Evolutionary conservation across 2,888 invertebrate species (phyloP), one percentile per base, ranked within the genome.

Genomic region (Drosophila merina): DNA sequence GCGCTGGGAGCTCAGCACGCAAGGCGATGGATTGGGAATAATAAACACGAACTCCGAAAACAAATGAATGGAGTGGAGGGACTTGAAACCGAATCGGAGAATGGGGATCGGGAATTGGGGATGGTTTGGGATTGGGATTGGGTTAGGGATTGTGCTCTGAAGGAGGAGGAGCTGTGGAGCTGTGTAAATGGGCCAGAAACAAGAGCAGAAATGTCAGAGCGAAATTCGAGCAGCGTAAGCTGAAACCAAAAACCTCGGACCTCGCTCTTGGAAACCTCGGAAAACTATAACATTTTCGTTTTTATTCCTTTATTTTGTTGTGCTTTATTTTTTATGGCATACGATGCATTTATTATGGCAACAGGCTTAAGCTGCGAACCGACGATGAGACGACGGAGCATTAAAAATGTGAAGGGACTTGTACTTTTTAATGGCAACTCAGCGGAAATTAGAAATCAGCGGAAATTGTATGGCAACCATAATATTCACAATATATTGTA

Each of bases 371-470:
- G 14, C 40, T 12, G n/a, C 4, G 36, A n/a, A 20, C 20, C 36
- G 36, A 36, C 36, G 36, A 36, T 7, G 38, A 36, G 60, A 36
- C 44, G 40, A 51, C 4, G 31, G 42, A 48, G 56, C 76, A 80
- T 83, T 80, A 72, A 83, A 81, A 77, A 57, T 40, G 48, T 44
- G 48, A 25, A 71, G 72, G 72, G 81, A 83, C 40, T 42, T 42
- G 14, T 20, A 42, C 40, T 42, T 81, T 84, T 81, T 77, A 84
- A 78, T 74, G 81, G 71, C 74, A 54, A 68, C 74, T 75, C 75
- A 70, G 76, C 86, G 84, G 84, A 84, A 84, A 84, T 84, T 84
- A 84, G 84, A 86, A 84, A 80, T 86, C 81, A 72, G 69, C 86
- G 84, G 84, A 84, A 79, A 83, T 74, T 75, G 78, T 72, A 71